These are phyloP conservation scores for Siderastrea radians DNA, from an alignment of 92 coral and sea anemone genomes.

Conservation along the genomic window DNA sequence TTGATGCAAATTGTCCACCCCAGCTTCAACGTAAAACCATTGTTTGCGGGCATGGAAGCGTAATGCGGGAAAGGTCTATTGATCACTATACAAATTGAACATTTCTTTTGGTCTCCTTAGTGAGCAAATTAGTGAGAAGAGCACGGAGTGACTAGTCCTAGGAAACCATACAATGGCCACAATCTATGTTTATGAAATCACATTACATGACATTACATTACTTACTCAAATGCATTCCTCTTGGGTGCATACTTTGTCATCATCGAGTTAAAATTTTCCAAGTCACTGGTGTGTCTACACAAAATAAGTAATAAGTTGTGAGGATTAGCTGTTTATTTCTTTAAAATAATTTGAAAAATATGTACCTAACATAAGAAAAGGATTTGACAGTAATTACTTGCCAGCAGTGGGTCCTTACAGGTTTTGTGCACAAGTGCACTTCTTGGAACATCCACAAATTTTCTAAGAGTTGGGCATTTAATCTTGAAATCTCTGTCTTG, in stretches of 20 bases:
- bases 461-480: not conserved
- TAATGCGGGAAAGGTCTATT: not conserved
- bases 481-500: not conserved
- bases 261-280: conserved; percentile 53
- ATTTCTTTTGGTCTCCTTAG: too few relatives aligned
- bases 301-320: not conserved
- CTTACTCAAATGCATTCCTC: conserved; percentile 47
- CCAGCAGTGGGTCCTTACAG: not conserved
- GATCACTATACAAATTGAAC: too few relatives aligned
- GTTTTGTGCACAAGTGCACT: conserved; percentile 5
- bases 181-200: not conserved
- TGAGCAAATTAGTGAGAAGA: not conserved
- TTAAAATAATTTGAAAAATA: not conserved
- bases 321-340: not conserved
- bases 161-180: not conserved
- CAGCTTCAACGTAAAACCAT: not conserved
- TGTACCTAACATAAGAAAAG: not conserved
- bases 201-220: conserved; percentile 4
- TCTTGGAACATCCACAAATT: not conserved
- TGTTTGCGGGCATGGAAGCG: not conserved
- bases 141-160: too few relatives aligned
- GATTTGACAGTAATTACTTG: conserved; percentile 1
- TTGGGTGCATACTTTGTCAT: conserved; percentile 56
- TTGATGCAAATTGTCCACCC: conserved; percentile 6
- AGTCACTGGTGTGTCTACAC: conserved; percentile 43